Base-by-base conservation (phyloP, 2,888 invertebrate genomes). In the Tortrix viridana region DNA sequence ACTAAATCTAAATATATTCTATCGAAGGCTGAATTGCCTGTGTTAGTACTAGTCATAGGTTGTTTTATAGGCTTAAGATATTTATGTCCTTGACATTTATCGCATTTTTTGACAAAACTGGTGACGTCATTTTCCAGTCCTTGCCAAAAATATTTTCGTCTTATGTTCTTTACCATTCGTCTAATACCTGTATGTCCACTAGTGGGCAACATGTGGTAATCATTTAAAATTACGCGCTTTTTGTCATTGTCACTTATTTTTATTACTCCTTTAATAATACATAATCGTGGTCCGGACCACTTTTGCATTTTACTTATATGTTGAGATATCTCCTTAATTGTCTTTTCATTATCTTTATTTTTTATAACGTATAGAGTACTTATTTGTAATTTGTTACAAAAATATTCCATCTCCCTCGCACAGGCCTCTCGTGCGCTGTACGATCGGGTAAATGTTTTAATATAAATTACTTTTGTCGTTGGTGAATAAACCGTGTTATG, bases 161-260 rank as follows among this genome's bases (percentile, higher is more conserved):
- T 14, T 18, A 53, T 53, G n/a, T 53, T 53, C 7, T 53, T 53
- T 9, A 38, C 9, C 53, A 53, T 53, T 38, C 53, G 37, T 38
- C 41, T 53, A 19, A 53, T 41, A 12, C 43, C 58, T 43, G 18
- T 23, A 18, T 50, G 50, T 2, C 50, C 58, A 50, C 41, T 49
- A 18, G 38, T 26, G 12, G 47, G 47, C n/a, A 47, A 47, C 16
- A 32, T n/a, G 18, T 46, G 56, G 18, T 46, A 44, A n/a, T 46
- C 47, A 46, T 56, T 56, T 16, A 56, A 22, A 16, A 55, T 55
- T 14, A 44, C 32, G 22, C 18, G 41, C 38, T 55, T 43, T 14
- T 19, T 43, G 12, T 55, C 32, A 6, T 23, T 16, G 5, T 41
- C 22, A 55, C 18, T 43, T 43, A 55, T 55, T 55, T 18, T 55